Evolutionary conservation across 2,888 invertebrate species (phyloP), one percentile per base, ranked within the genome.

Genomic region (Macrophya alboannulata): DNA sequence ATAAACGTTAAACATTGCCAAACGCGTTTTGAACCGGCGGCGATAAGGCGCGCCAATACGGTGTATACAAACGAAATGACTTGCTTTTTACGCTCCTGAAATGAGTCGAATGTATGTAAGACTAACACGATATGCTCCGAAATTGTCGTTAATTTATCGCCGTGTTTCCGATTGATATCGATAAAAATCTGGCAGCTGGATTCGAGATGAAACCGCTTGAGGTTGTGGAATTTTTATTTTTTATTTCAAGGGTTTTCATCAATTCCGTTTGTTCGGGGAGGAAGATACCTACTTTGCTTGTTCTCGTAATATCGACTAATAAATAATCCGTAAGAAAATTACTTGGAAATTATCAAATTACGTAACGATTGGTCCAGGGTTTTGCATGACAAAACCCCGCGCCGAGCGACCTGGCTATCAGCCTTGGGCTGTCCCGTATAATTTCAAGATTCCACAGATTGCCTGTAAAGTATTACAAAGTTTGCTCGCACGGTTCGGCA

Each of bases 401-500:
- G 83, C 68, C 83, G 25, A 83, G 65, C 83, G 68, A 45, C 45
- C 83, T 81, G 81, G 37, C 45, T 48, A 83, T 83, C 65, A 65
- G 83, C 83, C 83, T 68, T 71, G 68, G 83, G 83, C 71, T 83
- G 71, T 68, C 83, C 82, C 48, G 83, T 83, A 83, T 83, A 83
- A 83, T 83, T 83, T 83, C 83, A 83, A 83, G 83, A 83, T 83
- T 83, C 83, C 83, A 83, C 83, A 83, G 83, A 83, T 83, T 83
- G 68, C 83, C 83, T 83, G 83, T 83, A 83, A 83, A 83, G 83
- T 83, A 83, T 83, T 83, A 83, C 83, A 83, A 83, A 83, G 83
- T 83, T 83, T 83, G 83, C 83, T 83, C 83, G 83, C 68, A 65
- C 83, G 83, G 83, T 83, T 83, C 83, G 83, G 48, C 83, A 76